Evolutionary conservation across 2,888 invertebrate genomes (phyloP).

Genomic region (Nyleta sp.): DNA sequence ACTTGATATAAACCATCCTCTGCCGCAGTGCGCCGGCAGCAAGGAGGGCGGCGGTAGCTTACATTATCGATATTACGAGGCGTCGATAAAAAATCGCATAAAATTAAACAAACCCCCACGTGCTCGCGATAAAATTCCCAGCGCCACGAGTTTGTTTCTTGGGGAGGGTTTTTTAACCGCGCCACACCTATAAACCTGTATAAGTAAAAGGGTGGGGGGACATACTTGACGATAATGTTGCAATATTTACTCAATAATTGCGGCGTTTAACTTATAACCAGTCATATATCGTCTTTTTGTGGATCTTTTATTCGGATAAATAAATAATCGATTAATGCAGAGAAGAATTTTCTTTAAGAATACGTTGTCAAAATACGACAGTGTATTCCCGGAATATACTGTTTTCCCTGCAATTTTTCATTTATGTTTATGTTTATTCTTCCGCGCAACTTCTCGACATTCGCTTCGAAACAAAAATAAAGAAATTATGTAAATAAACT

Average conservation of each 20-base stretch:
- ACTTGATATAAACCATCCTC: constrained; percentile 79
- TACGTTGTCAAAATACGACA: too few species aligned
- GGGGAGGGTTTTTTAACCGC: constrained; percentile 16
- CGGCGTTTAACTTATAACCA: background rate
- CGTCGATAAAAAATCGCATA: constrained; percentile 82
- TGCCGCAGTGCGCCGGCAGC: constrained; percentile 57
- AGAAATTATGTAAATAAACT: too few species aligned
- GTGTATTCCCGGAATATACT: too few species aligned
- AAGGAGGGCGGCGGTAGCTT: constrained; percentile 70
- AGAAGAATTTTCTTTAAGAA: too few species aligned
- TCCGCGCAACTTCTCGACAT: too few species aligned
- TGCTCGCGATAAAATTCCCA: constrained; percentile 76
- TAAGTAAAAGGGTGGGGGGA: constrained; percentile 39
- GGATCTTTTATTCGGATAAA: background rate
- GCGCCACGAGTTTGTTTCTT: constrained; percentile 28
- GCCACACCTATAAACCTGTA: constrained; percentile 48
- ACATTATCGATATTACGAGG: constrained; percentile 82
- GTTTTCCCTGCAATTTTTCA: too few species aligned
- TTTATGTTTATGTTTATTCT: too few species aligned
- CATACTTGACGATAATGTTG: constrained; percentile 18
- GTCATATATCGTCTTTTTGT: background rate
- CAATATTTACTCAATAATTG: constrained; percentile 25
- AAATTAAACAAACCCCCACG: constrained; percentile 80
- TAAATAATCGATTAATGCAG: too few species aligned
- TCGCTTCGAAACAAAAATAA: too few species aligned